These are phyloP conservation scores for Coleophora flavipennella DNA, from an alignment of 2,888 invertebrate genomes.

Conservation along the genomic window DNA sequence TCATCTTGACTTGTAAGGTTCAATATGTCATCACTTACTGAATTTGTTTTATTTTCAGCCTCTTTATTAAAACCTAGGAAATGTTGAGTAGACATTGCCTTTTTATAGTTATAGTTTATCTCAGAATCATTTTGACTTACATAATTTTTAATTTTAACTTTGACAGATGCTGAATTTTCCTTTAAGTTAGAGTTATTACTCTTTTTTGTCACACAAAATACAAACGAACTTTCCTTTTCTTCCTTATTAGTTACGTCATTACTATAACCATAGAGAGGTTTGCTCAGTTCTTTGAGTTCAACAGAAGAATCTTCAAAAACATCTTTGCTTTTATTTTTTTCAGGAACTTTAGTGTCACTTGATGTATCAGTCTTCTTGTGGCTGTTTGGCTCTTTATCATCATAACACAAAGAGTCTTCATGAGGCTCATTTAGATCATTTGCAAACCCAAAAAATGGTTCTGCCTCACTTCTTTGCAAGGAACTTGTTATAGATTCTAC, in stretches of 20 bases:
- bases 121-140: neutral
- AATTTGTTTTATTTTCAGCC: slow-evolving; percentile 6
- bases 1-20: no score
- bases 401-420: slow-evolving; percentile 1
- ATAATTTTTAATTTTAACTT: neutral
- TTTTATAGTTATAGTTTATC: neutral
- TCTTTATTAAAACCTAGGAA: slow-evolving; percentile 11
- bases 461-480: slow-evolving; percentile 29
- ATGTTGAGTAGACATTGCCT: slow-evolving; percentile 10
- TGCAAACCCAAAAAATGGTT: slow-evolving; percentile 40
- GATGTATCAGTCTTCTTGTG: no score
- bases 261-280: no score
- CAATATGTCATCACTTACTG: neutral
- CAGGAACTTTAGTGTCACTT: no score
- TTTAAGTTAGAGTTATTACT: neutral
- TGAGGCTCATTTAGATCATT: slow-evolving; percentile 7
- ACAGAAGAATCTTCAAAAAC: neutral
- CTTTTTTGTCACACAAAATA: slow-evolving; percentile 1
- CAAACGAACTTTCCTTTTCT: slow-evolving; percentile 5
- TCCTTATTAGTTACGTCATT: neutral
- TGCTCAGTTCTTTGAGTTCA: no score
- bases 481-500: slow-evolving; percentile 15
- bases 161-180: neutral
- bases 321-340: no score
- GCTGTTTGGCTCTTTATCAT: no score